phyloP scores from a whole-genome alignment of 1,140 invertebrate species.

The Mercenaria mercenaria region DNA sequence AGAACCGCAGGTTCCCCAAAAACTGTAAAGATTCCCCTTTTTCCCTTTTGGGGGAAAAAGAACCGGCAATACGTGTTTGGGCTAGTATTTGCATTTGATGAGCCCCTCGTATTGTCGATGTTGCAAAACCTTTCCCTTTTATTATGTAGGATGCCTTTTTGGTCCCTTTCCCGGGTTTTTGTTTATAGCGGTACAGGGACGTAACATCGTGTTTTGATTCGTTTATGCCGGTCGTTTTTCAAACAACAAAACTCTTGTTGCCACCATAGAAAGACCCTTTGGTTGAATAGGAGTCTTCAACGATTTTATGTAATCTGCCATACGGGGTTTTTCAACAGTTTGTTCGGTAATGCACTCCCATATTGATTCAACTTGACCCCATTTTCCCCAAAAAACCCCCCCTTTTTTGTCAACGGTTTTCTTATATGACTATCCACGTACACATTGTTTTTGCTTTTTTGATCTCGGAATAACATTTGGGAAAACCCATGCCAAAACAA shows the following conservation, averaged over 20 bases:
- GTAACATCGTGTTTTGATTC: not conserved
- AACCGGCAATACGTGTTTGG: not conserved
- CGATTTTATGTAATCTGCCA: not conserved
- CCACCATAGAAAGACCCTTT: not conserved
- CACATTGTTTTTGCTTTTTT: not conserved
- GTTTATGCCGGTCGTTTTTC: not conserved
- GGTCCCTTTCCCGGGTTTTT: not conserved
- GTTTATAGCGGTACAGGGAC: not conserved
- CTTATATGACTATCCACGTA: conserved; percentile 37
- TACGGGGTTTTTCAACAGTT: not conserved
- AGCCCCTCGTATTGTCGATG: not conserved
- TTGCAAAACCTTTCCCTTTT: not conserved
- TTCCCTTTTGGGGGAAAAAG: not conserved
- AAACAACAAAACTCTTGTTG: not conserved
- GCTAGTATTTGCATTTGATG: not conserved
- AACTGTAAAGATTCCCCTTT: not conserved
- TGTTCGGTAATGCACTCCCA: not conserved
- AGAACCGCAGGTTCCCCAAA: not conserved
- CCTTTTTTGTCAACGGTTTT: not conserved
- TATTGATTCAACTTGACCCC: not conserved
- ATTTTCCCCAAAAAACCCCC: not conserved
- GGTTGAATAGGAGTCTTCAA: not conserved
- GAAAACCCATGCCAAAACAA: conserved; percentile 65
- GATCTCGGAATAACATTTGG: conserved; percentile 39
- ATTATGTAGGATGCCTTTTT: not conserved